Percentiles rank a stretch among this genome's conserved stretches.
These are phyloP conservation scores for Catocala nupta DNA, from an alignment of 2,888 invertebrate genomes.

Conservation along the genomic window DNA sequence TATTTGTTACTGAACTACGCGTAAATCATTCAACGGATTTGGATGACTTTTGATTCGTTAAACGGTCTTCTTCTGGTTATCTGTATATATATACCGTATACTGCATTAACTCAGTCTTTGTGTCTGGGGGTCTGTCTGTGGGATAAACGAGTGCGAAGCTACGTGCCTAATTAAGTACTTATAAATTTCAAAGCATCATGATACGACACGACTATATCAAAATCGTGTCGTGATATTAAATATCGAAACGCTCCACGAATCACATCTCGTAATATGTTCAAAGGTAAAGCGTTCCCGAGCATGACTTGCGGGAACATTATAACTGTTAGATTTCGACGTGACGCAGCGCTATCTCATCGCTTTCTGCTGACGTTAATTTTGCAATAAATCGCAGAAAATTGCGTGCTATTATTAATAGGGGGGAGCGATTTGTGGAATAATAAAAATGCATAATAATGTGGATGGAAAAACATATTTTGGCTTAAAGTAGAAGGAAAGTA, in stretches of 20 bases:
- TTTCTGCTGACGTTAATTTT: slow-evolving; percentile 24
- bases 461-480: not conserved
- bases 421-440: slow-evolving; percentile 6
- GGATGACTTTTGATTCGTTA: no score
- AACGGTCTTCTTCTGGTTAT: no score
- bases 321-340: slow-evolving; percentile 28
- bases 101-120: no score
- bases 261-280: slow-evolving; percentile 28
- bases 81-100: no score
- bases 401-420: slow-evolving; percentile 17
- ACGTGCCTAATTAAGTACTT: no score
- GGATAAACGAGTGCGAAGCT: no score
- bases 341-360: slow-evolving; percentile 23
- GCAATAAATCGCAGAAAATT: slow-evolving; percentile 27
- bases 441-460: not conserved
- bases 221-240: slow-evolving; percentile 5
- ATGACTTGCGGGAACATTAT: slow-evolving; percentile 34
- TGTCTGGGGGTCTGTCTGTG: no score
- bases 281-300: slow-evolving; percentile 37
- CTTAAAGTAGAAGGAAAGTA: not conserved
- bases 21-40: no score
- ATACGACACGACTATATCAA: not conserved
- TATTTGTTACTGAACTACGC: no score
- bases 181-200: no score
- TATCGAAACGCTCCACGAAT: slow-evolving; percentile 11